phyloP scores from a whole-genome alignment of 2,113 vertebrate species.

The Ceyx cyanopectus region DNA sequence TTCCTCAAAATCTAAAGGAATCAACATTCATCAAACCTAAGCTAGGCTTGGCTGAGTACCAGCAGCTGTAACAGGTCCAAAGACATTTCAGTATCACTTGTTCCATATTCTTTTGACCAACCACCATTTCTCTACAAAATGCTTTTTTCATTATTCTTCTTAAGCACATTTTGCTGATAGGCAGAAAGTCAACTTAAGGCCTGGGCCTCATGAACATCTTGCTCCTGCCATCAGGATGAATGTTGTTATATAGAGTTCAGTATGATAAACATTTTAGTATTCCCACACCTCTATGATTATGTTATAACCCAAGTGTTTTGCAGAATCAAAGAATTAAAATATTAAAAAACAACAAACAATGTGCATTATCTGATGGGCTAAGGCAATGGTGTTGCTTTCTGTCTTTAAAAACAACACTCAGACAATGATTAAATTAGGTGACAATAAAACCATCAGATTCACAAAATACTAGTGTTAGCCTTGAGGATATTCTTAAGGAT shows the following conservation, averaged over 20 bases:
- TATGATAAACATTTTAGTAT: neutral
- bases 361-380: slow-evolving; percentile 6
- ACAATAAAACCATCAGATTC: slow-evolving; percentile 33
- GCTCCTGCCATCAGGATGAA: neutral
- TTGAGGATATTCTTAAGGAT: slow-evolving; percentile 23
- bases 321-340: slow-evolving; percentile 15
- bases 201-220: neutral
- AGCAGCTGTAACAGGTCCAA: neutral
- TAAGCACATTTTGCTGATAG: neutral
- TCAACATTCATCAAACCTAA: neutral
- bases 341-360: neutral
- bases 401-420: neutral
- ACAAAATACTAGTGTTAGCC: slow-evolving; percentile 22
- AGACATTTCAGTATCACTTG: neutral
- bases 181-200: neutral
- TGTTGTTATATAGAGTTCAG: neutral
- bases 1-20: neutral
- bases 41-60: neutral
- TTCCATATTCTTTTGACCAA: neutral
- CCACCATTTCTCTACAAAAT: neutral
- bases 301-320: neutral
- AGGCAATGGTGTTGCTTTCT: neutral
- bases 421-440: slow-evolving; percentile 8
- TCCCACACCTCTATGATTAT: neutral
- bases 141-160: neutral